Percentiles rank a stretch among this genome's conserved stretches.
Conservation (phyloP, 2,797 vertebrate genomes). For the Callimico goeldii region DNA sequence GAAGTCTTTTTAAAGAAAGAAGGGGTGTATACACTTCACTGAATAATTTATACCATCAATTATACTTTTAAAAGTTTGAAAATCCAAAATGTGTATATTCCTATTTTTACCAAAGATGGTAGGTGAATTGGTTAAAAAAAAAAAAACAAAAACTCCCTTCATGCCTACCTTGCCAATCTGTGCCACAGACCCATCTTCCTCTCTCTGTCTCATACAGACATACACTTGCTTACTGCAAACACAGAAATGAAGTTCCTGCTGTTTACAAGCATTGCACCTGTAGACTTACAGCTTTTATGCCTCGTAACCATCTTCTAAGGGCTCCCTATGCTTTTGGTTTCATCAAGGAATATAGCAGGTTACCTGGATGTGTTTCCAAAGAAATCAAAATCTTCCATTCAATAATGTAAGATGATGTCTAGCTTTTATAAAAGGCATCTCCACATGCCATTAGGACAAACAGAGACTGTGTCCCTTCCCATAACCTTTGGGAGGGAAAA, state of each 20-base stretch:
- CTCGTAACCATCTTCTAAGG: not conserved
- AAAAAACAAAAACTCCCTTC: not conserved
- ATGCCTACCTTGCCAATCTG: not conserved
- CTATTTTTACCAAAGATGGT: not conserved
- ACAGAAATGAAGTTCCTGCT: not conserved
- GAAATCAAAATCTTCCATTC: not conserved
- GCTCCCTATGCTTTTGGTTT: not conserved
- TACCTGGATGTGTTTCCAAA: not conserved
- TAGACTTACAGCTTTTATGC: not conserved
- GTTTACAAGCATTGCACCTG: not conserved
- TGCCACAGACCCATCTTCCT: accelerated
- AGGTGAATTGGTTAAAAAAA: not conserved
- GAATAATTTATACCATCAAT: not conserved
- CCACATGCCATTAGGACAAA: not conserved
- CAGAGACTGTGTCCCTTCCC: not conserved
- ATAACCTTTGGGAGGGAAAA: not conserved
- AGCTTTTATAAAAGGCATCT: not conserved
- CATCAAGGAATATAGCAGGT: not conserved
- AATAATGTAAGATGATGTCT: not conserved
- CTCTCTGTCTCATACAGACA: not conserved
- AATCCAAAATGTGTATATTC: not conserved
- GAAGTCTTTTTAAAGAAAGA: not conserved
- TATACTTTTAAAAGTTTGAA: not conserved
- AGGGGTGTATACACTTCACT: not conserved
- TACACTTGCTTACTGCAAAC: not conserved